phyloP scores from a whole-genome alignment of 2,888 invertebrate species.

The Anoplius nigerrimus region DNA sequence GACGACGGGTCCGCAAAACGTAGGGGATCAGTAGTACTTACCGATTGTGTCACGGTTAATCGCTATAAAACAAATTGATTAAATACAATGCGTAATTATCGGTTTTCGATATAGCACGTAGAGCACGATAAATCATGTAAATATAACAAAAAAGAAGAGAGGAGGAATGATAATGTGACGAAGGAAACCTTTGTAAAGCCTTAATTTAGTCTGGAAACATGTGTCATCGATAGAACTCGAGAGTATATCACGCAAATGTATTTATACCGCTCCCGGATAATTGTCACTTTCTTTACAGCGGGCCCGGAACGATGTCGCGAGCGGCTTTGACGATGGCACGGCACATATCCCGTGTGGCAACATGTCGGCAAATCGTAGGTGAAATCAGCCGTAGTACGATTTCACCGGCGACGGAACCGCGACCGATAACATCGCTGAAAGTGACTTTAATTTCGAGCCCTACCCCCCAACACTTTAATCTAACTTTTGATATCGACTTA shows the following conservation, averaged over 20 bases:
- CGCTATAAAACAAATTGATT: slow-evolving; percentile 27
- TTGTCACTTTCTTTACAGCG: background rate
- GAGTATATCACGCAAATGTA: slow-evolving; percentile 10
- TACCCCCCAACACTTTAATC: background rate
- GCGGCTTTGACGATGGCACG: too few relatives aligned
- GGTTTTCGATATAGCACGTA: slow-evolving; percentile 26
- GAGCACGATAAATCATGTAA: slow-evolving; percentile 43
- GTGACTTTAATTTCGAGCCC: slow-evolving; percentile 9
- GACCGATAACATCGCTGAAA: too few relatives aligned
- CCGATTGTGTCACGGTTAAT: slow-evolving; percentile 24
- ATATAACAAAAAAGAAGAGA: slow-evolving; percentile 22
- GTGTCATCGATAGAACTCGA: slow-evolving; percentile 32
- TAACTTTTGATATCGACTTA: too few relatives aligned
- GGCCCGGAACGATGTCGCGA: slow-evolving; percentile 1
- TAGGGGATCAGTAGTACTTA: background rate
- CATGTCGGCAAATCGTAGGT: too few relatives aligned
- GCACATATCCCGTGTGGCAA: too few relatives aligned
- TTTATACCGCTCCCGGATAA: slow-evolving; percentile 15
- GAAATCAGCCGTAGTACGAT: too few relatives aligned
- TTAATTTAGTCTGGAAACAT: slow-evolving; percentile 51
- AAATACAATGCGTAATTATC: slow-evolving; percentile 11
- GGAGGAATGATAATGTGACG: slow-evolving; percentile 4
- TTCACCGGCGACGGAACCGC: too few relatives aligned
- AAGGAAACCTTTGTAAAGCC: slow-evolving; percentile 57
- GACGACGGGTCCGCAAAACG: too few relatives aligned